These are phyloP conservation scores for Drosophila miranda DNA, from an alignment of 1,140 invertebrate genomes.

Conservation along the genomic window DNA sequence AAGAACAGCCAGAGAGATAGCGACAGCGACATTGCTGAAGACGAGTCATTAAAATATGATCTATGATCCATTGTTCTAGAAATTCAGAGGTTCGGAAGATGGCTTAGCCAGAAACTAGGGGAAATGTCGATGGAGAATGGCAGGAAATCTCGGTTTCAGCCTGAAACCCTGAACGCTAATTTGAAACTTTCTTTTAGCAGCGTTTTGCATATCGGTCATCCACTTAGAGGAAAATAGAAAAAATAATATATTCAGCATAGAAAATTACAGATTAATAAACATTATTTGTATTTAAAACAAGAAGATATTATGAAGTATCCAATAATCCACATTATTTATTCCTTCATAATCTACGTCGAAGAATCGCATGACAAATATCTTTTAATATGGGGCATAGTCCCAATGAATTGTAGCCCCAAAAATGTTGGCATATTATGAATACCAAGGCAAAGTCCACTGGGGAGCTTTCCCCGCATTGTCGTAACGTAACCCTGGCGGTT, in stretches of 20 bases:
- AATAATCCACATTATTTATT: no score
- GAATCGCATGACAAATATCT: no score
- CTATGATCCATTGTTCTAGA: constrained; percentile 78
- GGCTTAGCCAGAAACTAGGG: constrained; percentile 19
- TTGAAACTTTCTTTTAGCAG: constrained; percentile 2
- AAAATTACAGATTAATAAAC: no score
- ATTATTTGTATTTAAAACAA: no score
- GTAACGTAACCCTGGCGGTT: constrained; percentile 22
- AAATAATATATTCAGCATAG: no score
- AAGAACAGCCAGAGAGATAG: constrained; percentile 20
- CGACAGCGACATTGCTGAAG: constrained; percentile 17
- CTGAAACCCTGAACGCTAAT: constrained; percentile 22
- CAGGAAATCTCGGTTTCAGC: constrained; percentile 29
- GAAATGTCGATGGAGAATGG: constrained; percentile 18
- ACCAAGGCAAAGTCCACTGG: not conserved
- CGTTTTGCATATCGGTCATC: no score
- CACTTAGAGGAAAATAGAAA: no score
- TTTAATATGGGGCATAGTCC: no score
- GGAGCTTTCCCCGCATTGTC: constrained; percentile 22
- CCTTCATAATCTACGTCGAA: no score
- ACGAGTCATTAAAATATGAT: constrained; percentile 75
- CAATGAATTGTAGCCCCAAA: not conserved
- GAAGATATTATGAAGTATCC: no score
- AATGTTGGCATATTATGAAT: no score
- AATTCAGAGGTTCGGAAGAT: constrained; percentile 6